Percentiles rank a stretch among this genome's conserved stretches.
Evolutionary conservation across 2,113 vertebrate species (phyloP).

Genomic region (Dasyurus viverrinus): DNA sequence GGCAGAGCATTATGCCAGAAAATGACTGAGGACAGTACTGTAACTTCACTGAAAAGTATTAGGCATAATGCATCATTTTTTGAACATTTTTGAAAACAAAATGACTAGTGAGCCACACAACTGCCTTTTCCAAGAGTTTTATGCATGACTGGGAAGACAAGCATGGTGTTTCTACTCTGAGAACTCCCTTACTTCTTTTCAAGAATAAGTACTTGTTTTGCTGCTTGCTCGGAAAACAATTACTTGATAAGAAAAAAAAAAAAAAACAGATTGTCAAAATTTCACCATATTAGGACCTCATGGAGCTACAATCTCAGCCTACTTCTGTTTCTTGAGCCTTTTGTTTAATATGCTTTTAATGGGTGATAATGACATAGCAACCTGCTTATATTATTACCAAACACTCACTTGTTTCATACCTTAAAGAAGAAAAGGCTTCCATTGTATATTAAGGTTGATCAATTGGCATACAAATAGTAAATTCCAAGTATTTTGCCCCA

Average conservation of each 20-base stretch:
- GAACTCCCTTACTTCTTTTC: slow-evolving; percentile 38
- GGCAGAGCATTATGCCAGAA: slow-evolving; percentile 7
- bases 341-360: background rate
- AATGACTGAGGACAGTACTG: background rate
- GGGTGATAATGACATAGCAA: background rate
- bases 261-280: background rate
- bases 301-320: background rate
- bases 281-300: background rate
- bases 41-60: slow-evolving; percentile 38
- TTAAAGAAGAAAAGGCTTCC: background rate
- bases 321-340: background rate
- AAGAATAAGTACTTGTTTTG: background rate
- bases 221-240: slow-evolving; percentile 27
- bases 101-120: slow-evolving; percentile 12
- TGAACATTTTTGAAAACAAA: slow-evolving; percentile 49
- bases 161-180: slow-evolving; percentile 8
- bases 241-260: slow-evolving; percentile 36
- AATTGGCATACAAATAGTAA: background rate
- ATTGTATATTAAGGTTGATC: background rate
- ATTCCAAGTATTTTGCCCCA: slow-evolving; percentile 7
- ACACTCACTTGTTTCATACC: background rate
- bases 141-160: slow-evolving; percentile 47
- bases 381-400: background rate
- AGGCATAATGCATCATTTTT: slow-evolving; percentile 28
- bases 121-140: slow-evolving; percentile 30